phyloP scores from a whole-genome alignment of 2,888 invertebrate genomes.

The Horisme vitalbata region DNA sequence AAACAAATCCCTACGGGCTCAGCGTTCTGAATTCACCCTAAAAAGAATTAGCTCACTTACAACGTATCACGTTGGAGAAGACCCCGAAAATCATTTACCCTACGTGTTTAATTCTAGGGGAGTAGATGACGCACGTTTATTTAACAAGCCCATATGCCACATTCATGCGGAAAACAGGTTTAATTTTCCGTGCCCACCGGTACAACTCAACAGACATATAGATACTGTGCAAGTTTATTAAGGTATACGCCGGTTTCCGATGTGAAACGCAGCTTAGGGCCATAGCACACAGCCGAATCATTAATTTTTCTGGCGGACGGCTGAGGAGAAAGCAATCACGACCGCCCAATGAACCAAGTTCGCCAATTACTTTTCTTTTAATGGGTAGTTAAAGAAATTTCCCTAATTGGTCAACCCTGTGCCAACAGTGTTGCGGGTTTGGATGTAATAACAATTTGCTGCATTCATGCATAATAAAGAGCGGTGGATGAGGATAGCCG shows the following conservation, averaged over 20 bases:
- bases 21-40: conserved; percentile 1
- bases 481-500: conserved; percentile 16
- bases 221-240: neutral
- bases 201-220: neutral
- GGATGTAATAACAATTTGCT: conserved; percentile 39
- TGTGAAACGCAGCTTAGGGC: conserved; percentile 16
- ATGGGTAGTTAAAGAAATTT: conserved; percentile 67
- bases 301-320: conserved; percentile 61
- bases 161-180: conserved; percentile 6
- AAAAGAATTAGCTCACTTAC: conserved; percentile 19
- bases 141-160: conserved; percentile 15
- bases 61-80: conserved; percentile 17
- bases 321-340: conserved; percentile 65
- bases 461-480: conserved; percentile 50
- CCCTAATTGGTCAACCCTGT: conserved; percentile 58
- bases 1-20: neutral
- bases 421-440: conserved; percentile 47
- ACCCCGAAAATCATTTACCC: conserved; percentile 38
- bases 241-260: neutral
- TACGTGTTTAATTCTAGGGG: conserved; percentile 44
- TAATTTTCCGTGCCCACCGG: neutral
- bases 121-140: conserved; percentile 35
- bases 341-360: conserved; percentile 70
- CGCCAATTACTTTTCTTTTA: conserved; percentile 71
- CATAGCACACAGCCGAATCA: conserved; percentile 53